Evolutionary conservation across 2,888 invertebrate genomes (phyloP).

Genomic region (Oscheius sp.): DNA sequence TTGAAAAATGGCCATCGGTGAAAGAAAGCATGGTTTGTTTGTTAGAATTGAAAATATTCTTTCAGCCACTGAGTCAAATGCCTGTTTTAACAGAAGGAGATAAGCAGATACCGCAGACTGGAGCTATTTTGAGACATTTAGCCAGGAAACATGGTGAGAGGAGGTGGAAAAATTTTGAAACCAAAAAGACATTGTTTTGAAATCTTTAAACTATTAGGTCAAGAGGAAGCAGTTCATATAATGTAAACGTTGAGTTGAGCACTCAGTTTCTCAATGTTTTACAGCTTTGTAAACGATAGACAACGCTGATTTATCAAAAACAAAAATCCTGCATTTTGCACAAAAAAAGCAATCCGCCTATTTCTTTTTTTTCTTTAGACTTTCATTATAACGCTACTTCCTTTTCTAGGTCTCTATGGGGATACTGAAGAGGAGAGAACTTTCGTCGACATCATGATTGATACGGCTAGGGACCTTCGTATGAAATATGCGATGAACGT

Average conservation of each 20-base stretch:
- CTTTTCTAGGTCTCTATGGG: conserved; percentile 49
- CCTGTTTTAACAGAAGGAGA: conserved; percentile 53
- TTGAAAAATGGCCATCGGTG: neutral
- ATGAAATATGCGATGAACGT: no score
- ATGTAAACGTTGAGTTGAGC: no score
- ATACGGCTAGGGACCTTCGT: conserved; percentile 53
- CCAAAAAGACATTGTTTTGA: no score
- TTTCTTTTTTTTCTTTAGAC: no score
- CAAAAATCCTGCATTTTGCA: no score
- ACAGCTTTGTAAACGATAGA: neutral
- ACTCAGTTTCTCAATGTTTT: neutral
- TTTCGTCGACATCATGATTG: conserved; percentile 55
- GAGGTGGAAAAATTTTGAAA: neutral
- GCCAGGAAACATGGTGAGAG: conserved; percentile 49
- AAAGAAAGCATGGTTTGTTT: neutral
- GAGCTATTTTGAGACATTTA: conserved; percentile 58
- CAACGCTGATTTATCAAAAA: no score
- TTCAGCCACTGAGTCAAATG: conserved; percentile 55
- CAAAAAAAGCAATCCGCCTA: no score
- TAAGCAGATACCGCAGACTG: conserved; percentile 52
- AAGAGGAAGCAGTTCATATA: neutral
- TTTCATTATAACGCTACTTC: no score
- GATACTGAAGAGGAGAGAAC: conserved; percentile 48
- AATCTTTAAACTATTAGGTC: no score
- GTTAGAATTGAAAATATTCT: neutral